phyloP scores from a whole-genome alignment of 1,140 invertebrate species.

The Apis mellifera region Amel_HAv3.1 CM009935.2:2053501-2054000 shows the following conservation, averaged over 20 bases:
- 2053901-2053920: conserved; percentile 5
- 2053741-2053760: conserved; percentile 61
- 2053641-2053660: conserved; percentile 8
- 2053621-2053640: not conserved
- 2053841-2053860: conserved; percentile 18
- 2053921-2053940: not conserved
- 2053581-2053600: not conserved
- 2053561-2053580: not conserved
- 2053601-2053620: conserved; percentile 5
- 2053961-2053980: not conserved
- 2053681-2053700: too few relatives aligned
- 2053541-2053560: not conserved
- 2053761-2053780: conserved; percentile 72
- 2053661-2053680: conserved; percentile 7
- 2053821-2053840: conserved; percentile 27
- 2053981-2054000: not conserved
- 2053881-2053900: not conserved
- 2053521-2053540: not conserved
- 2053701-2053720: conserved; percentile 55
- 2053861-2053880: conserved; percentile 6
- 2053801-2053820: conserved; percentile 6
- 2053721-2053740: conserved; percentile 69
- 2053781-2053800: conserved; percentile 51
- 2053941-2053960: not conserved
- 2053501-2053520: too few relatives aligned